A percentile compares a stretch with the other conserved stretches of the same genome.
These are phyloP conservation scores for Biston betularia DNA, from an alignment of 2,888 invertebrate species.

Conservation along the genomic window DNA sequence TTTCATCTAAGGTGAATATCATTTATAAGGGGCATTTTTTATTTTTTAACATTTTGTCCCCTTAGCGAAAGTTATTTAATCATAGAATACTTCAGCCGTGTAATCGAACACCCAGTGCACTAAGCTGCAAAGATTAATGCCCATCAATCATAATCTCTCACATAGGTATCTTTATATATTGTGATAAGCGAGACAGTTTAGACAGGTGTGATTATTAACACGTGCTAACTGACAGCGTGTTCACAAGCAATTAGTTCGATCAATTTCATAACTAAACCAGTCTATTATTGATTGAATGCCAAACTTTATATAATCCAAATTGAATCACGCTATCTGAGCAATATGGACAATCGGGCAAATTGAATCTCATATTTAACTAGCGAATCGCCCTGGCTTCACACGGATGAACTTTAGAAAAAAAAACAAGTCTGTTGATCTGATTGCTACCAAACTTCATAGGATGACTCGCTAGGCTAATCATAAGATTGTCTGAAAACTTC, in stretches of 20 bases:
- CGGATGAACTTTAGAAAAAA: too few species aligned
- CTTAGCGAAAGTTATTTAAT: too few species aligned
- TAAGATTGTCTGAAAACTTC: too few species aligned
- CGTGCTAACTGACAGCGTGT: constrained; percentile 21
- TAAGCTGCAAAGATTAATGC: constrained; percentile 16
- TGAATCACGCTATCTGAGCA: not conserved
- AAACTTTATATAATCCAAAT: constrained; percentile 3
- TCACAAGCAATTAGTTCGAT: constrained; percentile 19
- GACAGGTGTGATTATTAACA: constrained; percentile 25
- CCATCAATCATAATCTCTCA: constrained; percentile 27
- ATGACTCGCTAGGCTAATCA: too few species aligned
- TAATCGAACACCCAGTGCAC: too few species aligned
- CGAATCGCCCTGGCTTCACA: too few species aligned
- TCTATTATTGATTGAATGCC: not conserved
- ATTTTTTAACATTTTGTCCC: too few species aligned
- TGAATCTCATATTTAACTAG: not conserved
- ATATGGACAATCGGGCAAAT: not conserved
- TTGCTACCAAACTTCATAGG: too few species aligned
- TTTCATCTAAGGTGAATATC: too few species aligned
- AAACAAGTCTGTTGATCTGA: too few species aligned
- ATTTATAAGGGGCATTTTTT: too few species aligned
- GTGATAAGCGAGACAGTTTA: constrained; percentile 16
- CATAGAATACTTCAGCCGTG: too few species aligned
- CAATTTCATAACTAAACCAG: not conserved
- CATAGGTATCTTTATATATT: constrained; percentile 5